phyloP scores from a whole-genome alignment of 2,888 invertebrate genomes.

The Heteromurus nitidus region DNA sequence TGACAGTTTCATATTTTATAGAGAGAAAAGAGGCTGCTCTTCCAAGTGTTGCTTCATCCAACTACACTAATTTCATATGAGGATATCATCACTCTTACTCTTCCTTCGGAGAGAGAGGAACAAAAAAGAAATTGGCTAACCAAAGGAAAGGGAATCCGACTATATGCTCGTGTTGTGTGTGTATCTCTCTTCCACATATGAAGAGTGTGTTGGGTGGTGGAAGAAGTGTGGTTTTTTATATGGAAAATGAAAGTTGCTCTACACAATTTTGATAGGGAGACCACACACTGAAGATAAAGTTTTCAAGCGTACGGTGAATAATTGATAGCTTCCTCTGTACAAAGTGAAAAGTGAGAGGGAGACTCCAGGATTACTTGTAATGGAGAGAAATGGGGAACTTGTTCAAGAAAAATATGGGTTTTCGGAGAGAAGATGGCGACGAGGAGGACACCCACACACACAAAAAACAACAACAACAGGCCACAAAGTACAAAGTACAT shows the following conservation, averaged over 20 bases:
- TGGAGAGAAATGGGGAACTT: slow-evolving; percentile 18
- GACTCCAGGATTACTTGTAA: not conserved
- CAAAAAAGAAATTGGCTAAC: slow-evolving; percentile 4
- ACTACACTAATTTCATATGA: slow-evolving; percentile 12
- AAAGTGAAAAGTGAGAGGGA: slow-evolving; percentile 54
- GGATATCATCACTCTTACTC: slow-evolving; percentile 28
- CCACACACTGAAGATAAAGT: slow-evolving; percentile 49
- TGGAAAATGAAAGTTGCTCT: too few species aligned
- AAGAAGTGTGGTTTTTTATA: slow-evolving; percentile 4
- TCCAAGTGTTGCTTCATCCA: slow-evolving; percentile 22
- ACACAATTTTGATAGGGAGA: not conserved
- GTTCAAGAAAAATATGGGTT: not conserved
- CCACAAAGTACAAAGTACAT: not conserved
- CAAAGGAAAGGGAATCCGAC: not conserved
- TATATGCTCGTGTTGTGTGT: not conserved
- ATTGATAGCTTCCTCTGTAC: slow-evolving; percentile 59
- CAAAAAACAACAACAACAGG: not conserved
- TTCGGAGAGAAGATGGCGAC: too few species aligned
- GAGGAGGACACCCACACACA: not conserved
- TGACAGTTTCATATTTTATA: slow-evolving; percentile 45
- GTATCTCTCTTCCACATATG: not conserved
- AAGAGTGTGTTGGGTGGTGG: not conserved
- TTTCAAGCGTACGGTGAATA: slow-evolving; percentile 56
- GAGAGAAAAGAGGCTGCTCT: not conserved
- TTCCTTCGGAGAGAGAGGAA: not conserved